Evolutionary conservation across 2,113 vertebrate genomes (phyloP), one percentile per base, ranked within the genome.

Genomic region (Salvelinus sp.): DNA sequence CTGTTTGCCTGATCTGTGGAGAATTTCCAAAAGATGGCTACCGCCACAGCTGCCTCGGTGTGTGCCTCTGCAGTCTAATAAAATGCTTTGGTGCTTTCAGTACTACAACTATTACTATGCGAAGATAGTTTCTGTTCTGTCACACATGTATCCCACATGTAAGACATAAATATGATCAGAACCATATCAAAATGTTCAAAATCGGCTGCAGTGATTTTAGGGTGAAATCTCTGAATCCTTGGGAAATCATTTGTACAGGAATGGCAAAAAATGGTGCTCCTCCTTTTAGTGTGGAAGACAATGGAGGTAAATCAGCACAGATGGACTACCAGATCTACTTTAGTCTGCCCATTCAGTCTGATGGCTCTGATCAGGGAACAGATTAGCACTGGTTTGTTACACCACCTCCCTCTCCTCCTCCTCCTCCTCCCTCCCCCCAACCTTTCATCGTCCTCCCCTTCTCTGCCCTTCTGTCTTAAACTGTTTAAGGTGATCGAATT

Each of bases 401-500:
- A 80, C 83, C 48, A n/a, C 18, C 22, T 18, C 66, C 27, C 47
- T 67, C 69, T 80, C 76, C 79, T 73, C 77, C 77, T 25, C 77
- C 77, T 25, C 18, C 22, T 48, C 64, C 76, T 64, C 70, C 75
- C 74, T 62, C 78, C 80, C 80, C 72, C 86, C 76, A 72, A 82
- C 76, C 81, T 82, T 82, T 83, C 79, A 80, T 76, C 81, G 64
- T 83, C 79, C 68, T 75, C 77, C 58, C 83, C 76, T 72, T 72
- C 71, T 33, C 58, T 65, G 16, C 70, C 75, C 74, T 87, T 87
- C 87, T 88, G 86, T 87, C 88, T 89, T 87, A 88, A 89, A 92
- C 90, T 92, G 90, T 90, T 93, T 92, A 93, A 92, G 88, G 91
- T 89, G 90, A 92, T 90, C 85, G 75, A 83, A 91, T 90, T 85